Evolutionary conservation across 2,113 vertebrate species (phyloP), one percentile per base, ranked within the genome.

Genomic region (Saccopteryx bilineata): DNA sequence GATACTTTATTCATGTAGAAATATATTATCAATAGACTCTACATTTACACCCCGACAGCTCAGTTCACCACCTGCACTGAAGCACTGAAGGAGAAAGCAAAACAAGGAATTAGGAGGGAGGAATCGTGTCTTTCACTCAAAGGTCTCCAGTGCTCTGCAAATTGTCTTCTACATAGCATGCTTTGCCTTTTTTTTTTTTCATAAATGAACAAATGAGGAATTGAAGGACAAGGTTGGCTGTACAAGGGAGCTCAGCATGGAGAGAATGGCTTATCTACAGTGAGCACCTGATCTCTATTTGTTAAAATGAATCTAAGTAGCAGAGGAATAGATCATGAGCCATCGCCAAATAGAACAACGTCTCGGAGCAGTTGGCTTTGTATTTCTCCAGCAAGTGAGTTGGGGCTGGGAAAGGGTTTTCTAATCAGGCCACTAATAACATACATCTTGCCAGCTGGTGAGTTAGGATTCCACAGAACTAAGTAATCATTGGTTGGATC

Each of bases 1-100:
- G 86, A 50, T 4, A 50, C 19, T 31, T 33, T 50, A 54, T 39
- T 71, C 24, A 63, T 0, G 39, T 24, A n/a, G 56, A 72, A 33
- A 71, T 0, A 46, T 58, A n/a, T 24, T 28, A 12, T 46, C 10
- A 63, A 28, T 0, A 56, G 56, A 58, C 5, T 9, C 66, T 26
- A 3, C 1, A 66, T 17, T 4, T 39, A 23, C 9, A 58, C 19
- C 28, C 5, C 2, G 89, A 48, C 2, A 56, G 46, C 61, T 12
- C 7, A 48, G 52, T 18, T 6, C 0, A 9, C 18, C 10, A 26
- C 5, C 33, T 46, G 19, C 60, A 66, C 0, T 0, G 54, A 69
- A 28, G 15, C 18, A 17, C 15, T 2, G n/a, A 24, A 63, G 18
- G 33, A 48, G 26, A 11, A 24, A 19, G 2, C 9, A 14, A 46